Percentiles rank a stretch among this genome's conserved stretches.
These are phyloP conservation scores for Cantharis rustica DNA, from an alignment of 2,888 invertebrate genomes.

Conservation along the genomic window DNA sequence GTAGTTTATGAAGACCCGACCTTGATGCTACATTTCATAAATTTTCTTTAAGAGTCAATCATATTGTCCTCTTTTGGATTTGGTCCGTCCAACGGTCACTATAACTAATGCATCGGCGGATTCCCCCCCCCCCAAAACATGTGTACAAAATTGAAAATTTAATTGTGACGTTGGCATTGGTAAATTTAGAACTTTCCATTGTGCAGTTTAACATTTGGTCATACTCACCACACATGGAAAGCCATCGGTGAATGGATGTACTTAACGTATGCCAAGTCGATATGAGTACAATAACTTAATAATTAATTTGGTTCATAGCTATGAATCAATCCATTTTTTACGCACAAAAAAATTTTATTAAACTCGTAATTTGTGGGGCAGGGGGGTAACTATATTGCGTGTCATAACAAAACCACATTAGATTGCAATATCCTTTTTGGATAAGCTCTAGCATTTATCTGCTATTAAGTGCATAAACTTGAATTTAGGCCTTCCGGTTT, in stretches of 20 bases:
- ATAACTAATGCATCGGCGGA: too few species aligned
- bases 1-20: background rate
- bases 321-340: background rate
- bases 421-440: background rate
- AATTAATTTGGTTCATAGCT: too few species aligned
- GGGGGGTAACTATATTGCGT: background rate
- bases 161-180: too few species aligned
- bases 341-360: background rate
- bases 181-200: too few species aligned
- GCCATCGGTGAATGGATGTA: too few species aligned
- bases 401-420: background rate
- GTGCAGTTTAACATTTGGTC: too few species aligned
- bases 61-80: background rate
- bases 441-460: background rate
- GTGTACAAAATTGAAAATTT: too few species aligned
- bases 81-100: too few species aligned
- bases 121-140: too few species aligned
- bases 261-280: too few species aligned
- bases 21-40: background rate
- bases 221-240: too few species aligned
- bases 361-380: background rate
- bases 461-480: background rate
- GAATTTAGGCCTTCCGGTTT: background rate
- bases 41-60: background rate
- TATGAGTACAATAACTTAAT: too few species aligned